Base-by-base conservation (phyloP, 2,888 invertebrate genomes). In the Strigamia crassipes region DNA sequence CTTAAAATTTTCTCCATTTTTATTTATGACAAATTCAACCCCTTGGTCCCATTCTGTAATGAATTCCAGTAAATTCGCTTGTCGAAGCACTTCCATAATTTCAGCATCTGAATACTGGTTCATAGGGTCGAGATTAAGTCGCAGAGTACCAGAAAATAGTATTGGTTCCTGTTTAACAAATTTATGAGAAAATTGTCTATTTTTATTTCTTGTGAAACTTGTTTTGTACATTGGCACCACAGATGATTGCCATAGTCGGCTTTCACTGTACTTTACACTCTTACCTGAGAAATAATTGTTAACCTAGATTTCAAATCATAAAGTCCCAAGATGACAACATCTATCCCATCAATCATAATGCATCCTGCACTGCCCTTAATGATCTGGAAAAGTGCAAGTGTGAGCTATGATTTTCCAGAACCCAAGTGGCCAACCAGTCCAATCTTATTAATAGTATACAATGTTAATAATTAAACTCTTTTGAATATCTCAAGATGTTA, bases 51-150 rank as follows among this genome's bases (percentile, higher is more conserved):
- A 90, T 90, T 92, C 91, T 88, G 93, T 91, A 6, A 96, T 94
- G 87, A 96, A 97, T 8, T 90, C 85, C 88, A 94, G 95, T 81
- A 98, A 91, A 90, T 98, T 96, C 0, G 97, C 95, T 86, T 94
- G 92, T 85, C 96, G 95, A 56, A 98, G 89, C 31, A 96, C 93
- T 80, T 90, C 90, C 97, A 97, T 97, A 79, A 99, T 89, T 82
- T 95, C 93, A 0, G 92, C 93, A 86, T 98, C 97, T 1, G 90
- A 89, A 88, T 94, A 91, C 1, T 88, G 88, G 84, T 92, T 90
- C 88, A 97, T 95, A 1, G 98, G 98, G 90, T 98, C 98, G 83
- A 98, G 91, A 90, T 98, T 98, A 89, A 94, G 91, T 80, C 97
- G 91, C 85, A 98, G 89, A 6, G 93, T 93, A 80, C 97, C 97